These are phyloP conservation scores for Indicator indicator DNA, from an alignment of 2,113 vertebrate species.

Conservation along the genomic window DNA sequence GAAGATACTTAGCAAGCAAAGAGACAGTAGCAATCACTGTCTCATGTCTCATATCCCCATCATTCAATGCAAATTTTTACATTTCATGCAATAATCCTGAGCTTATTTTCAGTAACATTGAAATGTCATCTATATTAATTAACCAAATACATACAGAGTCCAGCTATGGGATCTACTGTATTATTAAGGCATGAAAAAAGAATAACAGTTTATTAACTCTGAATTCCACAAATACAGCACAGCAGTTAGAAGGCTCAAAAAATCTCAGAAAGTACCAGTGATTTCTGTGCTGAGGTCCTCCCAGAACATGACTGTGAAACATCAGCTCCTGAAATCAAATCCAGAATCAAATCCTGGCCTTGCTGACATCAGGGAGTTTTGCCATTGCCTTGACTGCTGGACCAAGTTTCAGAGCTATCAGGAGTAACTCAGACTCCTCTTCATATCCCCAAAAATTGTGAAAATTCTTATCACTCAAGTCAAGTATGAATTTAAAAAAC, in stretches of 20 bases:
- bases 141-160: conserved; percentile 66
- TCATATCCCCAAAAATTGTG: conserved; percentile 60
- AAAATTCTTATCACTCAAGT: conserved; percentile 55
- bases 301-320: conserved; percentile 36
- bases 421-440: conserved; percentile 50
- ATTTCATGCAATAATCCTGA: conserved; percentile 71
- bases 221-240: conserved; percentile 62
- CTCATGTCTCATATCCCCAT: conserved; percentile 66
- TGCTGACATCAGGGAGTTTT: conserved; percentile 42
- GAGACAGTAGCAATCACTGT: conserved; percentile 61
- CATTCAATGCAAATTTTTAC: conserved; percentile 68
- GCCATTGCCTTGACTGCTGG: conserved; percentile 63
- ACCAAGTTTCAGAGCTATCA: conserved; percentile 57
- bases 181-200: conserved; percentile 71
- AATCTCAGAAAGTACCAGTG: conserved; percentile 65
- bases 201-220: conserved; percentile 68
- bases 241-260: conserved; percentile 68
- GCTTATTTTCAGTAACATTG: conserved; percentile 72
- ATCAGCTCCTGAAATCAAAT: conserved; percentile 49
- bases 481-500: conserved; percentile 56
- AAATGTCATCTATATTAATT: conserved; percentile 68
- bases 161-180: conserved; percentile 48
- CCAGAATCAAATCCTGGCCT: conserved; percentile 39
- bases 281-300: conserved; percentile 51
- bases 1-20: conserved; percentile 71